Evolutionary conservation across 2,888 invertebrate genomes (phyloP), one percentile per base, ranked within the genome.

Genomic region (Sesia apiformis): DNA sequence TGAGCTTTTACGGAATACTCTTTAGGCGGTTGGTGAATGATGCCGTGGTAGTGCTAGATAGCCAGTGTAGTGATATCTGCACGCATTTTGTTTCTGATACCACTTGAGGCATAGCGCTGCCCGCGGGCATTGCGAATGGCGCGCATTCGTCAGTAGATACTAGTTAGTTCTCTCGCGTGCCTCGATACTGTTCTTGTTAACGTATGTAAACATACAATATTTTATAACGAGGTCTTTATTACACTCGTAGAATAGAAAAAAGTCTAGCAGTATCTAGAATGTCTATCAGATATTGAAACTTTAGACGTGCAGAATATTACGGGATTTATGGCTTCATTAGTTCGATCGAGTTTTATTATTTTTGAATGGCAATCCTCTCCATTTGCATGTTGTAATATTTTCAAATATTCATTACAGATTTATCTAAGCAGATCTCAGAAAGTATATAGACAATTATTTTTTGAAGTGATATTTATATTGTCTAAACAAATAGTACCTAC

Each of bases 1-100:
- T 77, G 76, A 73, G 81, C 78, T 77, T 75, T 81, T 74, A 73
- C 70, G 70, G 70, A 74, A 68, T 78, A 72, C 81, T 79, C 80
- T 75, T 57, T 7, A 23, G 54, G 63, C 56, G 56, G 55, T 58
- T 55, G 58, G 66, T 69, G 70, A 74, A 65, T 66, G 68, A 74
- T 70, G 69, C 55, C 43, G 51, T 55, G 58, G 57, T 52, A 51
- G 7, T 23, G 39, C 23, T 23, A n/a, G 23, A 23, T 23, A 23
- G 23, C 6, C 52, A 40, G n/a, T 49, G 43, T 39, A 55, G 55
- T 52, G 55, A 55, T 55, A 55, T 49, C 38, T 38, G 41, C 8
- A 41, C 39, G 55, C 42, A 39, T 55, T 55, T 39, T 52, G 39
- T 52, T 52, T 42, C 53, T 49, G 50, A 23, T 51, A 46, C 40